Evolutionary conservation across 37 sponge, comb jelly and placozoan species (phyloP), one percentile per base, ranked within the genome.

Genomic region (Chondrosia reniformis): DNA sequence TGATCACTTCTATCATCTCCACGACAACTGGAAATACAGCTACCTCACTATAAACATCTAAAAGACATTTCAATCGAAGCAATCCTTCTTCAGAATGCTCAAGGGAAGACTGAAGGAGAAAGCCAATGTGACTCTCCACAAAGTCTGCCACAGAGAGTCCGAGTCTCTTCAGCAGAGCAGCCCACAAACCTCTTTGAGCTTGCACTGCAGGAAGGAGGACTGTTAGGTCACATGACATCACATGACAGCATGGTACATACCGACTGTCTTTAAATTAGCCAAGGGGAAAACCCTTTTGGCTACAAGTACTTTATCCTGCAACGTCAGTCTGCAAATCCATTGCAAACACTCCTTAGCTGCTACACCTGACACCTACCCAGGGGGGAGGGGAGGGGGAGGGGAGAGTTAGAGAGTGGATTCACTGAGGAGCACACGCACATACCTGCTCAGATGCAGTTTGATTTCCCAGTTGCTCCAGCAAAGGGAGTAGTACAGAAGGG

Each of bases 231-330:
- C 33, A 34, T 0, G 21, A 4, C 1, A 33, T 22, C 32, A 79
- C n/a, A n/a, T 3, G 8, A 62, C 36, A 55, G 45, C 15, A 31
- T 9, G 41, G 30, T 4, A 79, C 79, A 44, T 27, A 91, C 92
- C 67, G 36, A 87, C 84, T 52, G 36, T 12, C 4, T 89, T 82
- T 49, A 81, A 82, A 63, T 84, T 84, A 5, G 82, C 54, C 25
- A 87, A 40, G 21, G 75, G 74, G 17, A 92, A 59, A 19, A 56
- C 42, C 8, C 44, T 54, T 17, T 82, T 42, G 15, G 90, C 90
- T 2, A 92, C 33, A 10, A 39, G 57, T 37, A 67, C 83, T 31
- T 74, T 79, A 44, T 85, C 25, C 25, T 74, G 67, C 38, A 78
- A 45, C 21, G 38, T 66, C 49, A 81, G 74, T 30, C 80, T 74